Evolutionary conservation across 2,113 vertebrate genomes (phyloP).

Genomic region (Arothron firmamentum): DNA sequence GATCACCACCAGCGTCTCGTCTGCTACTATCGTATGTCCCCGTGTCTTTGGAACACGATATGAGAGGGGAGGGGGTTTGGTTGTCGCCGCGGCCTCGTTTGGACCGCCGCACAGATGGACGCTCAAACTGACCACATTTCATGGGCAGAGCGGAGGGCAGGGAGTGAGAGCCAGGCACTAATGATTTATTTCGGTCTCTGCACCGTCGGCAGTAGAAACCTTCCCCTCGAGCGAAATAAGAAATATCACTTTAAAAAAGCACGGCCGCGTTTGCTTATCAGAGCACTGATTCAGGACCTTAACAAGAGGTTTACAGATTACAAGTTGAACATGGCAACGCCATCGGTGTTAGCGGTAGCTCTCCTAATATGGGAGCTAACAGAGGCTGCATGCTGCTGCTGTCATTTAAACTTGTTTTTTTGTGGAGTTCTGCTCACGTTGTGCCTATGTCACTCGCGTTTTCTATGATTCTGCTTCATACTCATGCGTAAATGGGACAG

Average conservation of each 20-base stretch:
- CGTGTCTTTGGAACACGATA: conserved; percentile 37
- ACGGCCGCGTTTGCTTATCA: too few species aligned
- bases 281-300: too few species aligned
- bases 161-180: conserved; percentile 4
- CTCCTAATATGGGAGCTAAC: too few species aligned
- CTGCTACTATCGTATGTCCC: conserved; percentile 50
- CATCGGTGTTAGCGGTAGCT: too few species aligned
- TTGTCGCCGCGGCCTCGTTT: conserved; percentile 21
- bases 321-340: too few species aligned
- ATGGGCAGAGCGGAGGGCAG: conserved; percentile 17
- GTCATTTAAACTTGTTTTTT: too few species aligned
- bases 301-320: too few species aligned
- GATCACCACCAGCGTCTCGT: conserved; percentile 55
- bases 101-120: conserved; percentile 35
- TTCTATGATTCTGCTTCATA: too few species aligned
- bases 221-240: conserved; percentile 4
- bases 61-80: conserved; percentile 16
- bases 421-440: too few species aligned
- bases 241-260: neutral
- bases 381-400: too few species aligned
- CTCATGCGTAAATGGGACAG: too few species aligned
- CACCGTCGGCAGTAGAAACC: neutral
- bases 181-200: conserved; percentile 4
- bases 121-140: conserved; percentile 12
- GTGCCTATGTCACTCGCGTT: too few species aligned